phyloP scores from a whole-genome alignment of 23 tunicate genomes.

The Oikopleura dioica region DNA sequence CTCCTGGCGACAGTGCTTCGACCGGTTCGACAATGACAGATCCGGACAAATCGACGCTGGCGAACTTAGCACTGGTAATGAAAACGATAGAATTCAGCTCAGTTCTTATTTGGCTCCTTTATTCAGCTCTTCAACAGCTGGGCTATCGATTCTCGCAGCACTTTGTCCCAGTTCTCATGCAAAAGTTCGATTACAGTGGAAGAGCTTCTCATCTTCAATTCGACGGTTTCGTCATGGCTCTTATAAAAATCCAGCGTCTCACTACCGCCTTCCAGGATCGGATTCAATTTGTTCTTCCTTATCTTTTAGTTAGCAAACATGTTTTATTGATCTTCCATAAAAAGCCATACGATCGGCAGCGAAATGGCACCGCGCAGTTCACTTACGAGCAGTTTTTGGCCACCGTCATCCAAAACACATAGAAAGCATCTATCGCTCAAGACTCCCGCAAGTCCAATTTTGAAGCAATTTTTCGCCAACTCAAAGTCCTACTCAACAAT shows the following conservation, averaged over 20 bases:
- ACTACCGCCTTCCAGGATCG: conserved; percentile 7
- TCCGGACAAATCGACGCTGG: background rate
- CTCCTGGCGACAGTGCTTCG: background rate
- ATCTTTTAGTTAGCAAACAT: too few relatives aligned
- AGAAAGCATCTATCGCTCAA: background rate
- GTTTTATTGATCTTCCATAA: too few relatives aligned
- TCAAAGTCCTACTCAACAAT: too few relatives aligned
- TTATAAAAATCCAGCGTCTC: background rate
- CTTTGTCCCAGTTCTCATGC: background rate
- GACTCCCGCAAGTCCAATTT: background rate
- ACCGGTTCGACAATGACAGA: background rate
- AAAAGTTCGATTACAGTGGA: background rate
- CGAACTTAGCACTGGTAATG: background rate
- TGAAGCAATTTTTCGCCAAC: too few relatives aligned
- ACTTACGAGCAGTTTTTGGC: conserved; percentile 13
- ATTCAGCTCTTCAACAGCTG: background rate
- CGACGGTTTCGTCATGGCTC: background rate
- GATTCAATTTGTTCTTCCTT: too few relatives aligned
- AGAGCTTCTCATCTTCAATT: background rate
- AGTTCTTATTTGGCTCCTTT: too few relatives aligned
- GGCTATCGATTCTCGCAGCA: background rate
- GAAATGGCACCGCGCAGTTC: background rate
- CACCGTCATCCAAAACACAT: background rate
- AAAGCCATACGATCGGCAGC: background rate
- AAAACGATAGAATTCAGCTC: too few relatives aligned